Evolutionary conservation across 1,140 invertebrate genomes (phyloP), one percentile per base, ranked within the genome.

Genomic region (Leucophenga varia): DNA sequence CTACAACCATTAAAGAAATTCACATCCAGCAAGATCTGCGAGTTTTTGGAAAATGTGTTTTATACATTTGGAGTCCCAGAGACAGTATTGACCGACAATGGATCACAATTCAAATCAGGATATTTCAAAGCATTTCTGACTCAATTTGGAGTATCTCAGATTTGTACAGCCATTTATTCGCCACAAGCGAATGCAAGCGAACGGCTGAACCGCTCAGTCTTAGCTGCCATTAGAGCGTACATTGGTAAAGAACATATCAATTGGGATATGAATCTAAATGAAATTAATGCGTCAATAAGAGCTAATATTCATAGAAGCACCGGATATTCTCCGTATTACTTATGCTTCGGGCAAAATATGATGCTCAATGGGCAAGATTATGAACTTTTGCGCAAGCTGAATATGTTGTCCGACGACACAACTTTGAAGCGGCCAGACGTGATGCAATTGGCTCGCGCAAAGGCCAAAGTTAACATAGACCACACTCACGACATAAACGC

Each of bases 271-370:
- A 10, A 53, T 40, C 9, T 53, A 9, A 8, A 25, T 14, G 38
- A 31, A 14, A 48, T 55, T 6, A 47, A 38, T 9, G 39, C 13
- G 1, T 22, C 52, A 1, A 2, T 54, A 6, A 32, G 39, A 18
- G 16, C 22, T 3, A 45, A 12, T 7, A 10, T 50, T 13, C 43
- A 50, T 5, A 10, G 16, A 21, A 51, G 47, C 2, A 43, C 47
- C 2, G 48, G 48, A 3, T 36, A 18, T 28, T 45, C 43, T 1
- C 48, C 48, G 1, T 46, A 43, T 25, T 39, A 51, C 25, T 10
- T 37, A 1, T 19, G 13, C 3, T 52, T 52, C 13, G 49, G 46
- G 0, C 46, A 53, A 13, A 53, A 48, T 13, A 55, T 48, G 54
- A 17, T 55, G 4, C n/a, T 36, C 2, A 43, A 44, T 18, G 44